A percentile compares a stretch with the other conserved stretches of the same genome.
Conservation (phyloP, 2,113 vertebrate genomes). For the Octodon degus region DNA sequence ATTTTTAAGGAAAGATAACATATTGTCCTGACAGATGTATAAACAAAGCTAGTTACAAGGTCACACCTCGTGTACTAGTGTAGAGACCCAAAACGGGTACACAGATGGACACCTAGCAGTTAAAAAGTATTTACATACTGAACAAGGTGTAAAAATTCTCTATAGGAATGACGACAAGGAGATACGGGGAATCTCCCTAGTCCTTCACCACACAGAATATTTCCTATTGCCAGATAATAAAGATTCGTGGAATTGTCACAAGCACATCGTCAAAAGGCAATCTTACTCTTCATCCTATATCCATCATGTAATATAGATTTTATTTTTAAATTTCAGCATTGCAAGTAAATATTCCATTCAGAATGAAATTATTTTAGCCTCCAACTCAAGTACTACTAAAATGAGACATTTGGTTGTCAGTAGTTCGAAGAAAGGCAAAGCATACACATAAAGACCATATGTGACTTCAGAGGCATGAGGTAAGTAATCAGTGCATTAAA, state of each 20-base stretch:
- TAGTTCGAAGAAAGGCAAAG: constrained; percentile 49
- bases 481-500: constrained; percentile 29
- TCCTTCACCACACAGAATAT: constrained; percentile 82
- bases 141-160: constrained; percentile 87
- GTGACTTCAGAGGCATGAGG: constrained; percentile 54
- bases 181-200: constrained; percentile 64
- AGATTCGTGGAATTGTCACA: constrained; percentile 84
- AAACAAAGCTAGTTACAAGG: constrained; percentile 90
- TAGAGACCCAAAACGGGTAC: constrained; percentile 85
- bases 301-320: constrained; percentile 68
- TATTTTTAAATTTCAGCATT: constrained; percentile 71
- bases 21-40: constrained; percentile 90
- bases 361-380: constrained; percentile 42
- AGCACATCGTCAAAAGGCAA: constrained; percentile 82
- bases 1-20: constrained; percentile 90
- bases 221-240: constrained; percentile 83
- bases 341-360: constrained; percentile 68
- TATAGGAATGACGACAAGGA: constrained; percentile 80
- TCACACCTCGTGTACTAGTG: constrained; percentile 87
- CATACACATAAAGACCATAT: not conserved
- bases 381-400: constrained; percentile 16
- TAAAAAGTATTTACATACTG: constrained; percentile 86
- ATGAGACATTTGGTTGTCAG: constrained; percentile 6
- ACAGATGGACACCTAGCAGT: constrained; percentile 87
- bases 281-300: constrained; percentile 78